Base-by-base conservation (phyloP, 2,888 invertebrate genomes). In the Lasioglossum pauxillum region DNA sequence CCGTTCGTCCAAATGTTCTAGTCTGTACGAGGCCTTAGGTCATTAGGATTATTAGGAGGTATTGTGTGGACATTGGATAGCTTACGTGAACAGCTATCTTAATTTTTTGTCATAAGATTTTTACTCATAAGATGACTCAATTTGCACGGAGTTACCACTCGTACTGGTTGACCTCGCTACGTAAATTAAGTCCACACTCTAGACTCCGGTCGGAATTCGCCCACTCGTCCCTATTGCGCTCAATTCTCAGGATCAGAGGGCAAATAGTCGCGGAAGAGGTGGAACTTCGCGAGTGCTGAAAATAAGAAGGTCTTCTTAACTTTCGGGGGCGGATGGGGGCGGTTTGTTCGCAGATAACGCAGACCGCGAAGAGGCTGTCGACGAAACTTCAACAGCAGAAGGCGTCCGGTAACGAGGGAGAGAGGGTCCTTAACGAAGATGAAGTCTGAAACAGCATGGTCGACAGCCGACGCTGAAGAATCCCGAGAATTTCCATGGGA, bases 341-440 rank as follows among this genome's bases (percentile, higher is more conserved):
- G 19, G 41, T 69, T 4, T 23, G 14, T 64, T 19, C 41, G 75
- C 85, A 94, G 94, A 92, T 94, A 69, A 87, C 91, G 7, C 91
- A 91, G 60, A 92, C 91, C 27, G 93, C 93, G 10, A 93, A 91
- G 79, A 92, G 88, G 53, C 82, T 94, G 27, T 90, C 91, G 27
- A 80, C 74, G 23, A 93, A 90, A 80, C 79, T 94, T 38, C 90
- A 90, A 16, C 83, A 57, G 2, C 81, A 73, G 10, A 76, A 60
- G 41, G 23, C 49, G 23, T 64, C 49, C 2, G 35, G 44, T 10
- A 73, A 75, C 14, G 80, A 87, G 23, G 80, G 89, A 23, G 46
- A 80, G n/a, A 88, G 88, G 49, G 76, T 74, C 27, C 84, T 92
- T 16, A 89, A 72, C 35, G 88, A 92, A 12, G 93, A 94, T 44